A percentile compares a stretch with the other conserved stretches of the same genome.
These are phyloP conservation scores for Pocillopora grandis DNA, from an alignment of 92 coral and sea anemone species.

Conservation along the genomic window DNA sequence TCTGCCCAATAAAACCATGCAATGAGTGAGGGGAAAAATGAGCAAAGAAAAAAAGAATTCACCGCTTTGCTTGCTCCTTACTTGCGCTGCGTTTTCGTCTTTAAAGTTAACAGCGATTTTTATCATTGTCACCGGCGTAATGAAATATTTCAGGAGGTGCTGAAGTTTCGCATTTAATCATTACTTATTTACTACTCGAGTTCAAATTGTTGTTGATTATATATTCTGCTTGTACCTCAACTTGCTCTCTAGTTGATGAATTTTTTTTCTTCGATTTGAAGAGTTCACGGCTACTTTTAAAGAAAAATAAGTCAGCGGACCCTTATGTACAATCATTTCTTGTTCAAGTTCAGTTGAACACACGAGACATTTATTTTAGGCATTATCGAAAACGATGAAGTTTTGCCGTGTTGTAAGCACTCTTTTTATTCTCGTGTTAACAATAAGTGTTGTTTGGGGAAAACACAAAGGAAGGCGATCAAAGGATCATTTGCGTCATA, in stretches of 20 bases:
- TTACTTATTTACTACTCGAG: slow-evolving; percentile 15
- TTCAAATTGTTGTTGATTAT: slow-evolving; percentile 2
- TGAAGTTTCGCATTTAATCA: not conserved
- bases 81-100: not conserved
- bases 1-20: not conserved
- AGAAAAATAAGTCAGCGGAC: not conserved
- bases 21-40: not conserved
- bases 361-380: not conserved
- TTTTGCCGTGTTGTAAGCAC: not conserved
- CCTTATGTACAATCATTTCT: no score
- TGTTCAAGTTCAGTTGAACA: no score
- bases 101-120: not conserved
- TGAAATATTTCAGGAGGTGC: not conserved
- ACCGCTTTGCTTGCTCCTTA: not conserved
- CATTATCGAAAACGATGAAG: slow-evolving; percentile 27
- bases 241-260: no score
- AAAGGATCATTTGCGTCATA: not conserved
- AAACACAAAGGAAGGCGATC: slow-evolving; percentile 23
- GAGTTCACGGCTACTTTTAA: not conserved
- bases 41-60: not conserved
- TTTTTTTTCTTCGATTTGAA: not conserved
- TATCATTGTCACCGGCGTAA: not conserved
- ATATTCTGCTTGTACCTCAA: not conserved
- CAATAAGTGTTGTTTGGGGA: slow-evolving; percentile 7
- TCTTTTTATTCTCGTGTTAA: slow-evolving; percentile 14